Conservation (phyloP, 2,888 invertebrate genomes). For the Siphlonurus alternatus region DNA sequence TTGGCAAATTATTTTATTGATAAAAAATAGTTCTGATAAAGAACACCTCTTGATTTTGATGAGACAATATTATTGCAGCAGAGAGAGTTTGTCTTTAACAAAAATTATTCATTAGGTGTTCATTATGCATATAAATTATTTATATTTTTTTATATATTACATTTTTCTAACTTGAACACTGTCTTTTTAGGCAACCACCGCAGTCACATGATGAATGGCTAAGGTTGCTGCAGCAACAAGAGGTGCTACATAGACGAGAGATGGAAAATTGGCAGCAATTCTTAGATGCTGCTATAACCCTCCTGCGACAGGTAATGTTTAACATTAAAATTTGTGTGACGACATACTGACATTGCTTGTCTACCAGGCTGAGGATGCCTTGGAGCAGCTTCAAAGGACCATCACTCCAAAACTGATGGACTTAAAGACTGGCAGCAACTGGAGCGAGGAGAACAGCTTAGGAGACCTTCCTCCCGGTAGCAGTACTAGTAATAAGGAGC, state of each 20-base stretch:
- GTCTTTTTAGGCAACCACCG: constrained; percentile 41
- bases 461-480: background rate
- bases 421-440: background rate
- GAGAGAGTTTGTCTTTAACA: no score
- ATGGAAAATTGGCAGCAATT: constrained; percentile 67
- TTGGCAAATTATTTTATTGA: background rate
- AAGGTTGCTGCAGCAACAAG: constrained; percentile 58
- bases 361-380: background rate
- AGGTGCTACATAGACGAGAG: constrained; percentile 62
- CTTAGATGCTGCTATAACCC: constrained; percentile 48
- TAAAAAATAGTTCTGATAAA: background rate
- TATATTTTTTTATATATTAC: no score
- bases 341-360: background rate
- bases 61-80: no score
- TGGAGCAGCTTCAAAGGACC: background rate
- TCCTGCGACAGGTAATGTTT: constrained; percentile 49
- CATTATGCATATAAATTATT: no score
- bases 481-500: background rate
- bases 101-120: no score
- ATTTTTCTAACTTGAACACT: background rate
- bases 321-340: background rate
- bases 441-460: no score
- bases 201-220: constrained; percentile 70
- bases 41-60: no score
- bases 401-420: background rate